phyloP scores from a whole-genome alignment of 2,113 vertebrate genomes.

The Clarias macrocephalus region DNA sequence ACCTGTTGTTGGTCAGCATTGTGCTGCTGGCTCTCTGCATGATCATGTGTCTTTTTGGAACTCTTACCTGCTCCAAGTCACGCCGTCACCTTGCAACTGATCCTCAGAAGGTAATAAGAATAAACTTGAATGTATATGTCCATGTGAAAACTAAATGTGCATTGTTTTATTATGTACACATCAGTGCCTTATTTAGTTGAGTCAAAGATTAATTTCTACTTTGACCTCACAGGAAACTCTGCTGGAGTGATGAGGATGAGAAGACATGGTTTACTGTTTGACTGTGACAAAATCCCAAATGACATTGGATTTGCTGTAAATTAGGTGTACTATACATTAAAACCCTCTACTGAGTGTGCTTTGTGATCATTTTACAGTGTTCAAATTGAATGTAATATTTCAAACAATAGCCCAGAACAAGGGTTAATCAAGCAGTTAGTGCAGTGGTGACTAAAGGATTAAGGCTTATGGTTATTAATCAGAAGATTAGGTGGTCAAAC shows the following conservation, averaged over 20 bases:
- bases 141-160: background rate
- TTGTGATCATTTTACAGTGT: background rate
- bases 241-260: constrained; percentile 57
- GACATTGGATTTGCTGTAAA: background rate
- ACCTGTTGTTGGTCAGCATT: constrained; percentile 67
- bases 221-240: constrained; percentile 63
- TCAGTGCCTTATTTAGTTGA: background rate
- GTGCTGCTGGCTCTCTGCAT: constrained; percentile 68
- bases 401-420: background rate
- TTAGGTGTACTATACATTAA: background rate
- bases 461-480: too few species aligned
- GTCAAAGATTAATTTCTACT: constrained; percentile 34
- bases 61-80: constrained; percentile 51
- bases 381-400: background rate
- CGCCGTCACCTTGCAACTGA: constrained; percentile 51
- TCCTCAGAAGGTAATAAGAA: constrained; percentile 64
- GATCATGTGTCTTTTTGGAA: constrained; percentile 64
- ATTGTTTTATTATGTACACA: background rate
- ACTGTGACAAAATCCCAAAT: background rate
- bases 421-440: background rate
- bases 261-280: background rate
- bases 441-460: too few species aligned
- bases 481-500: too few species aligned
- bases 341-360: background rate
- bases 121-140: background rate